These are phyloP conservation scores for Endotricha flammealis DNA, from an alignment of 2,888 invertebrate genomes.

Conservation along the genomic window DNA sequence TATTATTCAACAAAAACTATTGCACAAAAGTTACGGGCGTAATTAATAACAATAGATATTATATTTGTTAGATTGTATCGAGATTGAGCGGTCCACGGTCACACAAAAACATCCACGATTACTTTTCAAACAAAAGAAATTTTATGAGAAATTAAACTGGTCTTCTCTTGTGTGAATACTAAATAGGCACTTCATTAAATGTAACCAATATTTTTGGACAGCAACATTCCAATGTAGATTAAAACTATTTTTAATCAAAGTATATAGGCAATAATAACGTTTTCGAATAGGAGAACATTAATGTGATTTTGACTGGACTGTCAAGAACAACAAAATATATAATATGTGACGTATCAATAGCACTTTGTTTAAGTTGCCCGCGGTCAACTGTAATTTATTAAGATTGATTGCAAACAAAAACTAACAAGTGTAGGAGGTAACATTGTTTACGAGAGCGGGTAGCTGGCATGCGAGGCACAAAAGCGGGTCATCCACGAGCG, in stretches of 20 bases:
- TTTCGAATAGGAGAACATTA: slow-evolving; percentile 7
- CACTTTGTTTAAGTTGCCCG: slow-evolving; percentile 6
- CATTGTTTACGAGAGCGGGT: slow-evolving; percentile 4
- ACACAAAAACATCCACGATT: slow-evolving; percentile 6
- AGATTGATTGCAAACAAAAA: slow-evolving; percentile 12
- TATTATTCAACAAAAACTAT: slow-evolving; percentile 7
- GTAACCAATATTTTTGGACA: background rate
- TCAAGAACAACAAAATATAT: slow-evolving; percentile 1
- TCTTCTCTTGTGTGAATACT: background rate
- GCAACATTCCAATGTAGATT: background rate
- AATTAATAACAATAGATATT: slow-evolving; percentile 11
- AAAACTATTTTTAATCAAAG: too few species aligned
- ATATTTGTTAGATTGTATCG: slow-evolving; percentile 6
- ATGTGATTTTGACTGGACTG: slow-evolving; percentile 7
- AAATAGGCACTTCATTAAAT: background rate
- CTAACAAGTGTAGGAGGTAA: slow-evolving; percentile 6
- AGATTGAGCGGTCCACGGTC: slow-evolving; percentile 1
- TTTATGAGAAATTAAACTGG: background rate
- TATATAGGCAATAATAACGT: slow-evolving; percentile 6
- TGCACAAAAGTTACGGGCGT: slow-evolving; percentile 6
- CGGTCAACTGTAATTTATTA: slow-evolving; percentile 10
- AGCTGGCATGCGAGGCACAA: background rate
- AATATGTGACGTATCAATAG: slow-evolving; percentile 1
- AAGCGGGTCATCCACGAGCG: background rate
- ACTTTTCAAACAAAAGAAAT: slow-evolving; percentile 5